Conservation (phyloP, 1,140 invertebrate species). For the Grapholita molesta region DNA sequence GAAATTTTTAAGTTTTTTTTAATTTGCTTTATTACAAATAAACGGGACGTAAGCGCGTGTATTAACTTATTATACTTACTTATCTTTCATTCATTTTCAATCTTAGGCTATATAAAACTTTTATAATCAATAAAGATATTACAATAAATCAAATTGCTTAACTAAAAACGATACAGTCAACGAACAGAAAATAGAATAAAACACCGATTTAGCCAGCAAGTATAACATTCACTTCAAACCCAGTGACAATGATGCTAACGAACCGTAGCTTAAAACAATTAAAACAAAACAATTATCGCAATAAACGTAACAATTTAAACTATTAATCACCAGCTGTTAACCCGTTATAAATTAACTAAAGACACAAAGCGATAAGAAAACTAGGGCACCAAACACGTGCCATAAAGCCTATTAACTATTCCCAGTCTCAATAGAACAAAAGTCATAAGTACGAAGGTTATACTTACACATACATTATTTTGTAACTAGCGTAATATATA, state of each 20-base stretch:
- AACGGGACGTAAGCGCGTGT: no score
- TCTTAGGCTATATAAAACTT: no score
- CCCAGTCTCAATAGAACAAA: not conserved
- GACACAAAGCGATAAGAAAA: slow-evolving; percentile 1
- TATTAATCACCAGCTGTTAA: slow-evolving; percentile 9
- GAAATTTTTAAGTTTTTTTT: no score
- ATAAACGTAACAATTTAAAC: not conserved
- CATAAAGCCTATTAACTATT: not conserved
- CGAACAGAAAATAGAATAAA: not conserved
- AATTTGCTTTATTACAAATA: no score
- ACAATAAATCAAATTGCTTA: no score
- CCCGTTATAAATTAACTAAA: slow-evolving; percentile 13
- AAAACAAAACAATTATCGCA: not conserved
- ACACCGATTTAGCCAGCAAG: not conserved
- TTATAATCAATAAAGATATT: no score
- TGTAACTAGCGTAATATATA: not conserved
- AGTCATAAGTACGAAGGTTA: not conserved
- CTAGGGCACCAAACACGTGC: slow-evolving; percentile 5
- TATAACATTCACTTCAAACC: not conserved
- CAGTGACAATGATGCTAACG: not conserved
- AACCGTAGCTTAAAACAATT: slow-evolving; percentile 8
- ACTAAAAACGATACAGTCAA: not conserved
- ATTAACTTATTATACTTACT: no score
- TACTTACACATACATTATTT: not conserved
- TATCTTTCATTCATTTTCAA: no score